Percentiles rank a stretch among this genome's conserved stretches.
Evolutionary conservation across 2,888 invertebrate genomes (phyloP).

Genomic region (Leistus spinibarbis): DNA sequence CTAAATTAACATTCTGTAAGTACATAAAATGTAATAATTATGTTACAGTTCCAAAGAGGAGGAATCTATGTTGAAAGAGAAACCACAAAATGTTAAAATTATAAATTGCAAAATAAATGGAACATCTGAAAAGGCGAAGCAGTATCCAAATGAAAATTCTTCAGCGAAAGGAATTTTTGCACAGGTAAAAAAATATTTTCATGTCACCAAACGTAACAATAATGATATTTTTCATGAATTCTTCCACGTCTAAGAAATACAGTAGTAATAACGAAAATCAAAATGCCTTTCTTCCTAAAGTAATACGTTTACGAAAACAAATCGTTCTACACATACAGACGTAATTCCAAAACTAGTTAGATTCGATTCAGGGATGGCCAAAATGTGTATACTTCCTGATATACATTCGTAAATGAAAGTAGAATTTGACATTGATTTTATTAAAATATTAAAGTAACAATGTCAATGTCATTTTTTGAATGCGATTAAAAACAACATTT

Average conservation of each 20-base stretch:
- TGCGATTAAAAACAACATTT: neutral
- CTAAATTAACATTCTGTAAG: neutral
- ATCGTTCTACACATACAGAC: too few species aligned
- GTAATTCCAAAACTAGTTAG: too few species aligned
- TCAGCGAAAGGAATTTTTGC: slow-evolving; percentile 43
- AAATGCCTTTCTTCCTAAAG: too few species aligned
- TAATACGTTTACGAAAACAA: too few species aligned
- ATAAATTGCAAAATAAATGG: slow-evolving; percentile 5
- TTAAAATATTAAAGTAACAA: neutral
- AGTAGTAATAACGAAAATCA: too few species aligned
- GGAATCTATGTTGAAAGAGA: slow-evolving; percentile 23
- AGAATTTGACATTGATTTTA: too few species aligned
- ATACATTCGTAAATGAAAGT: too few species aligned
- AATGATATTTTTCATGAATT: neutral
- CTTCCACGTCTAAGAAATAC: too few species aligned
- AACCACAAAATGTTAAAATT: slow-evolving; percentile 22
- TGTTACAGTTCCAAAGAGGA: slow-evolving; percentile 23
- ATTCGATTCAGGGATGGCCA: too few species aligned
- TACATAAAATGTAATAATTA: neutral
- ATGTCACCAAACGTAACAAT: neutral
- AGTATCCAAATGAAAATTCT: slow-evolving; percentile 23
- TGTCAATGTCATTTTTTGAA: neutral
- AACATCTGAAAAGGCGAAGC: neutral
- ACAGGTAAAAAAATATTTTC: slow-evolving; percentile 41
- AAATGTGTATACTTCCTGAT: too few species aligned